Conservation (phyloP, 1,140 invertebrate genomes). For the Drosophila kikkawai region DNA sequence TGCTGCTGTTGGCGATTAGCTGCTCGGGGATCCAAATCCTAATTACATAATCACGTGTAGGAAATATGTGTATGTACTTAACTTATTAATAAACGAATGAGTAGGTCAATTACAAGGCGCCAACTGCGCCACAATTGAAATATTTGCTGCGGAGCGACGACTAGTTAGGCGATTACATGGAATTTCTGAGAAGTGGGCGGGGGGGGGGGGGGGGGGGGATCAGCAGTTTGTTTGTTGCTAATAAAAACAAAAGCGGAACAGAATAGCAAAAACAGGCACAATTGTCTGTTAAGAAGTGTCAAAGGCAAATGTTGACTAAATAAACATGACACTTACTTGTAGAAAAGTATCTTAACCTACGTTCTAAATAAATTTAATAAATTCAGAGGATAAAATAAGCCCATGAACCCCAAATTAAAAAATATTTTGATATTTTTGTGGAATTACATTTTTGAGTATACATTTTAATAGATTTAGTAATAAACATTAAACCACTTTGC, state of each 20-base stretch:
- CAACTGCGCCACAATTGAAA: constrained; percentile 55
- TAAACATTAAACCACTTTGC: not conserved
- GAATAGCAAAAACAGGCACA: not conserved
- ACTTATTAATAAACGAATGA: constrained; percentile 49
- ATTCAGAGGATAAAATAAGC: not conserved
- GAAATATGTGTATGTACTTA: constrained; percentile 31
- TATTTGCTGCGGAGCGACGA: constrained; percentile 4
- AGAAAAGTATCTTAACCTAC: not conserved
- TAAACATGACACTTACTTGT: constrained; percentile 2
- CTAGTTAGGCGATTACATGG: constrained; percentile 26
- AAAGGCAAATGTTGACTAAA: constrained; percentile 35
- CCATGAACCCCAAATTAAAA: not conserved
- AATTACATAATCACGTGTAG: constrained; percentile 52
- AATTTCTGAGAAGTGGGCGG: constrained; percentile 9
- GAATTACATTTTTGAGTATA: not conserved
- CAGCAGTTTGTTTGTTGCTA: constrained; percentile 9
- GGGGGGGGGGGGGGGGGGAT: not conserved
- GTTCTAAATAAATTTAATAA: not conserved
- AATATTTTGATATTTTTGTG: not conserved
- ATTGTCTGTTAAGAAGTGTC: not conserved
- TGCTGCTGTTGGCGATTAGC: constrained; percentile 45
- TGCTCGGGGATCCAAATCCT: constrained; percentile 33
- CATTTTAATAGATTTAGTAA: not conserved
- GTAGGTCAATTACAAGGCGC: constrained; percentile 64
- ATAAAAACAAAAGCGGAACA: constrained; percentile 15